Evolutionary conservation across 2,797 vertebrate species (phyloP), one percentile per base, ranked within the genome.

Genomic region (Xiphophorus birchmanni): DNA sequence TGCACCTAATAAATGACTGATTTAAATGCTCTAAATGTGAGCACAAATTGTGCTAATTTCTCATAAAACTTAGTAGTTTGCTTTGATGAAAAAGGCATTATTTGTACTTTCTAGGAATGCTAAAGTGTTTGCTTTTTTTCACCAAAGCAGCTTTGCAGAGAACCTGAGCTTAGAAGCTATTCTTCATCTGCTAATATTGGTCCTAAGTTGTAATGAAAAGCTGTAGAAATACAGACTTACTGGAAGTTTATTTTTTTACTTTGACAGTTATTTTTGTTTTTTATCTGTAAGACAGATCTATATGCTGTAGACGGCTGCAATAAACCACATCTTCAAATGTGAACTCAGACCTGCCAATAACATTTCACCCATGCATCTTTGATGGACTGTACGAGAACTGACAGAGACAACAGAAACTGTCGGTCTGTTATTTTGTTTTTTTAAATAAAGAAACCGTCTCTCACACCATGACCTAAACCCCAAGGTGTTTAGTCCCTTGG

Each of bases 401-500:
- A 73, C 54, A 2, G 69, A 72, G 73, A 78, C n/a, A 29, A 23
- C 37, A 32, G 77, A 78, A 13, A 52, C 80, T 50, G 44, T 52
- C 82, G 35, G 29, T 79, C 75, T 76, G 76, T 79, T 73, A 84
- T 72, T n/a, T 72, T 15, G 26, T n/a, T 40, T 52, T 65, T 50
- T 58, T 29, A 72, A 75, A 67, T 52, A 47, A 63, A 73, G 81
- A 80, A 47, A 45, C 12, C 21, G 29, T 81, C 47, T 81, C n/a
- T n/a, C 47, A 44, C 75, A 78, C 77, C 77, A 35, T 74, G 76
- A 88, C 72, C 48, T 72, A 86, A 63, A 87, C 79, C 73, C 83
- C n/a, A 80, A 84, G 79, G 82, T 83, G 85, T 80, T 89, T 88
- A 84, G 74, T 86, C 35, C 9, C 6, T 0, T 0, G 69, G 77